Percentiles rank a stretch among this genome's conserved stretches.
These are phyloP conservation scores for Nothoprocta perdicaria DNA, from an alignment of 2,113 vertebrate species.

Conservation along the genomic window DNA sequence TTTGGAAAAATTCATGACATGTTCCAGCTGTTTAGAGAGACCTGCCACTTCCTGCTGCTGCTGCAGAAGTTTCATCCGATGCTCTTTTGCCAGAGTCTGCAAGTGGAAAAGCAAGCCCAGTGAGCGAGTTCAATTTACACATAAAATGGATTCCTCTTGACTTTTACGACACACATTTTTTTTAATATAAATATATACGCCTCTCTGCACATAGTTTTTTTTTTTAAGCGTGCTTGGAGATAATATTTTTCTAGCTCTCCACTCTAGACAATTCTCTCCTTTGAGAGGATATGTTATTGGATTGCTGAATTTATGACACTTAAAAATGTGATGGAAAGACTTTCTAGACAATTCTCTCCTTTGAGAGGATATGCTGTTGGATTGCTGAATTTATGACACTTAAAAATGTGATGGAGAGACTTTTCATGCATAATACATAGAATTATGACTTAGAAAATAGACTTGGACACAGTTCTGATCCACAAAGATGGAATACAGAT, in stretches of 20 bases:
- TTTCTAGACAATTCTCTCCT: not conserved
- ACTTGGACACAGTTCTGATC: not conserved
- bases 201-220: not conserved
- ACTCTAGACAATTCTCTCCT: not conserved
- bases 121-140: not conserved
- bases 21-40: constrained; percentile 92
- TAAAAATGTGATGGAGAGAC: not conserved
- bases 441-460: not conserved
- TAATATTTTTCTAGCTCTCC: not conserved
- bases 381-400: not conserved
- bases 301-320: not conserved
- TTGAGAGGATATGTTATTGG: not conserved
- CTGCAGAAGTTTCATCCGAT: constrained; percentile 90
- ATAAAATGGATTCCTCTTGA: not conserved
- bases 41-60: constrained; percentile 92
- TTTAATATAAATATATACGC: no score
- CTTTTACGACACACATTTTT: not conserved
- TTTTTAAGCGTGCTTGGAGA: not conserved
- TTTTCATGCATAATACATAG: not conserved
- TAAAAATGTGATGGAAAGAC: not conserved
- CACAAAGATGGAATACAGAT: not conserved
- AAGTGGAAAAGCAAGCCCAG: constrained; percentile 27
- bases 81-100: constrained; percentile 93
- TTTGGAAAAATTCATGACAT: constrained; percentile 96
- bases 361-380: not conserved